These are phyloP conservation scores for Anguilla marmorata DNA, from an alignment of 2,797 vertebrate species.

Conservation along the genomic window DNA sequence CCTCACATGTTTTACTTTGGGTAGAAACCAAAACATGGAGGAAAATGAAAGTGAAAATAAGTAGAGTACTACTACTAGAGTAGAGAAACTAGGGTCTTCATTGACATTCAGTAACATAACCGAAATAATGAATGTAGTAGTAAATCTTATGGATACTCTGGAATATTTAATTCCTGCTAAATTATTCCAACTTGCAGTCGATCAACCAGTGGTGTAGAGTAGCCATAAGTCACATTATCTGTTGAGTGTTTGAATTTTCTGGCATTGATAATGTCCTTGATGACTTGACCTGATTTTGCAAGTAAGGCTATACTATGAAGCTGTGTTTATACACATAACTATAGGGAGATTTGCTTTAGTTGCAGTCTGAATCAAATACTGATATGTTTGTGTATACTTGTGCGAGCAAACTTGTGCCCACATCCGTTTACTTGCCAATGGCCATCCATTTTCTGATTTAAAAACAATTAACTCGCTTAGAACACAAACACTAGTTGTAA, in stretches of 20 bases:
- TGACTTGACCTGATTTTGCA: background rate
- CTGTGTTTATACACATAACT: slow-evolving; percentile 26
- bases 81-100: background rate
- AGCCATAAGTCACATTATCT: background rate
- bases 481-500: background rate
- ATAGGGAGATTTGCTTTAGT: background rate
- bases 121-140: background rate
- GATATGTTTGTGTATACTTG: slow-evolving; percentile 30
- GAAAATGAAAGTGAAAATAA: too few relatives aligned
- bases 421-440: background rate
- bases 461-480: background rate
- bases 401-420: background rate
- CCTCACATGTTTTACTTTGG: too few relatives aligned
- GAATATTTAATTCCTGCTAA: background rate
- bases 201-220: background rate
- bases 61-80: too few relatives aligned
- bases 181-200: background rate
- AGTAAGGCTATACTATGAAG: slow-evolving; percentile 34
- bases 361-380: slow-evolving; percentile 25
- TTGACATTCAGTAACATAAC: background rate
- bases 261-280: background rate
- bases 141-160: background rate
- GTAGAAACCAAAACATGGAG: too few relatives aligned
- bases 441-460: background rate
- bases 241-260: background rate